A percentile compares a stretch with the other conserved stretches of the same genome.
phyloP scores from a whole-genome alignment of 2,888 invertebrate species.

The Disparrhopalites patrizii region DNA sequence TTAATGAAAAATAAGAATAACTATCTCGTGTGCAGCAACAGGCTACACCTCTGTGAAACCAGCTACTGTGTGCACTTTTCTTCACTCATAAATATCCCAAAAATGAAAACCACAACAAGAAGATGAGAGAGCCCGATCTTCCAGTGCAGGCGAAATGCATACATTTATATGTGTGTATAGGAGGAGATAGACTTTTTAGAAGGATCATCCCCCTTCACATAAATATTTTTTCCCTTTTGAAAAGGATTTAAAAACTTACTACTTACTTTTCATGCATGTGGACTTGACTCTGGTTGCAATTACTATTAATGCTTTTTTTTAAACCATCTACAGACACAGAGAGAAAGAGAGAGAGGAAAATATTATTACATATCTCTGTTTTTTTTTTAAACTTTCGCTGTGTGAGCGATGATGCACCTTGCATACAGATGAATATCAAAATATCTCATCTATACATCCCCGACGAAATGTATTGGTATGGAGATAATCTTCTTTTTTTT shows the following conservation, averaged over 20 bases:
- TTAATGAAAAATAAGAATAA: constrained; percentile 31
- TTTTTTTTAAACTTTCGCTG: constrained; percentile 2
- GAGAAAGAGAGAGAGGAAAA: no score
- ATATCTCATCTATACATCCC: no score
- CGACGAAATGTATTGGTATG: no score
- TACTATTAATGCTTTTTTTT: constrained; percentile 8
- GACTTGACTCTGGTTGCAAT: constrained; percentile 1
- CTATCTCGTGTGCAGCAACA: no score
- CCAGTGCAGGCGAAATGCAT: neutral
- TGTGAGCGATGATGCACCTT: neutral
- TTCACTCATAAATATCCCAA: constrained; percentile 16
- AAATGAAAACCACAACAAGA: no score
- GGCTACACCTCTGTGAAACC: constrained; percentile 10
- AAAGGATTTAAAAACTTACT: neutral
- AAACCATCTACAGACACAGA: no score
- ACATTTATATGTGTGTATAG: neutral
- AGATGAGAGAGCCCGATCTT: no score
- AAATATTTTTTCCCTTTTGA: neutral
- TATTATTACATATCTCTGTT: no score
- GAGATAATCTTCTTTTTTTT: no score
- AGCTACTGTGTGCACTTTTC: constrained; percentile 18
- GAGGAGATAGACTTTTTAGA: neutral
- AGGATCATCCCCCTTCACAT: constrained; percentile 26
- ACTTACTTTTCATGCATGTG: neutral
- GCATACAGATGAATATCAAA: constrained; percentile 4